A percentile compares a stretch with the other conserved stretches of the same genome.
These are phyloP conservation scores for Cyclophora albipunctata DNA, from an alignment of 2,888 invertebrate species.

Conservation along the genomic window DNA sequence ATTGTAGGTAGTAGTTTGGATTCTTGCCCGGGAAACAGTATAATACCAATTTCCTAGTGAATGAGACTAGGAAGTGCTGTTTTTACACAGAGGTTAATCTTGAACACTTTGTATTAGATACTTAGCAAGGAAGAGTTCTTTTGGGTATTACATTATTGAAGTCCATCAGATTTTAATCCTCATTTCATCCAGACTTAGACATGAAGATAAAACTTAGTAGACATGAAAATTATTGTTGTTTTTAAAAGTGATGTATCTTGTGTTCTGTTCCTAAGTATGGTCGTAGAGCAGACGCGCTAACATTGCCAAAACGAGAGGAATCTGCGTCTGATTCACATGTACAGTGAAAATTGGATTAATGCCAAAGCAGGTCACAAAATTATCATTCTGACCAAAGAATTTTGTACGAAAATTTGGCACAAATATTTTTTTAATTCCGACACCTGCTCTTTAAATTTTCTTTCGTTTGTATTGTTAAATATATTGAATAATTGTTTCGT, in stretches of 20 bases:
- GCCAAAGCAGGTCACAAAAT: conserved; percentile 50
- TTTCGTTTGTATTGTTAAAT: too few relatives aligned
- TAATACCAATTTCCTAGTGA: neutral
- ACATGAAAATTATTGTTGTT: too few relatives aligned
- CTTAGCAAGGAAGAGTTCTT: too few relatives aligned
- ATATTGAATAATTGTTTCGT: too few relatives aligned
- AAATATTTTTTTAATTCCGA: conserved; percentile 47
- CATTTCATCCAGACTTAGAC: too few relatives aligned
- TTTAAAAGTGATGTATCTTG: neutral
- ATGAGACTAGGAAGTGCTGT: neutral
- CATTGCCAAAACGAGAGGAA: conserved; percentile 61
- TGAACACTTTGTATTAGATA: too few relatives aligned
- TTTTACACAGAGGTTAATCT: neutral
- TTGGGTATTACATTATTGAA: too few relatives aligned
- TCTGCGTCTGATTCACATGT: conserved; percentile 51
- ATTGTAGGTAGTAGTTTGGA: too few relatives aligned
- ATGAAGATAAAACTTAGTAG: too few relatives aligned
- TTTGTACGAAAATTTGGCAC: conserved; percentile 59
- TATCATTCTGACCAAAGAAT: conserved; percentile 39
- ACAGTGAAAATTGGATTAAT: conserved; percentile 48
- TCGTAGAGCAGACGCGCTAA: conserved; percentile 1
- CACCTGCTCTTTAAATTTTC: conserved; percentile 35
- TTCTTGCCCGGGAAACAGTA: too few relatives aligned
- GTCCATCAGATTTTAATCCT: too few relatives aligned
- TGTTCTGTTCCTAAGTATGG: too few relatives aligned